A percentile compares a stretch with the other conserved stretches of the same genome.
Evolutionary conservation across 2,888 invertebrate species (phyloP).

Genomic region (Acrobeloides nanus): DNA sequence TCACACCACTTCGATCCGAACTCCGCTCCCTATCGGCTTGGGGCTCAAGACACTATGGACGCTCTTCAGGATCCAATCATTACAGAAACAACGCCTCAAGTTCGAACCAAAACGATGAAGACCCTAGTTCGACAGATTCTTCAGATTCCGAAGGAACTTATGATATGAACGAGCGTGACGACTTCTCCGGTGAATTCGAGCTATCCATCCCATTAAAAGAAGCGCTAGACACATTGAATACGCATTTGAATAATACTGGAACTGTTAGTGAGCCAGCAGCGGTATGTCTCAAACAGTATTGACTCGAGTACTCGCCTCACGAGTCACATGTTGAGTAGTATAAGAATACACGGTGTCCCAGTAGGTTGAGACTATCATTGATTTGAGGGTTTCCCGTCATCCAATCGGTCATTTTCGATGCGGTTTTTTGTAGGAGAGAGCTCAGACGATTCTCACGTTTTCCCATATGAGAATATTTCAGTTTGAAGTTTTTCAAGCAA

Average conservation of each 20-base stretch:
- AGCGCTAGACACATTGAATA: slow-evolving; percentile 41
- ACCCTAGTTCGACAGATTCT: slow-evolving; percentile 4
- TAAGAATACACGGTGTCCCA: too few relatives aligned
- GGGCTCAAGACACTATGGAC: slow-evolving; percentile 1
- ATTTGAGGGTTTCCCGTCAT: too few relatives aligned
- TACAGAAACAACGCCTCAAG: slow-evolving; percentile 1
- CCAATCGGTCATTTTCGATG: too few relatives aligned
- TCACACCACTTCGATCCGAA: slow-evolving; percentile 38
- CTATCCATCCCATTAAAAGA: slow-evolving; percentile 40
- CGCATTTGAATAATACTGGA: slow-evolving; percentile 29
- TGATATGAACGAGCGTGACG: slow-evolving; percentile 5
- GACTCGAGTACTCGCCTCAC: too few relatives aligned
- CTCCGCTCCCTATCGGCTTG: slow-evolving; percentile 12
- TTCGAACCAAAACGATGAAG: slow-evolving; percentile 3
- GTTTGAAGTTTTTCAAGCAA: too few relatives aligned
- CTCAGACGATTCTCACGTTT: too few relatives aligned
- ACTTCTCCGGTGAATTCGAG: slow-evolving; percentile 35
- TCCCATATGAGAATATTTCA: too few relatives aligned
- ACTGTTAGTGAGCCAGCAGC: slow-evolving; percentile 23
- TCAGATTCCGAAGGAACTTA: slow-evolving; percentile 1
- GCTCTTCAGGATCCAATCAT: slow-evolving; percentile 8
- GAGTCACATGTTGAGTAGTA: too few relatives aligned
- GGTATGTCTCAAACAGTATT: background rate
- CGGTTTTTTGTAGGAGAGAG: too few relatives aligned
- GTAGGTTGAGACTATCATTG: too few relatives aligned